Base-by-base conservation (phyloP, 2,797 vertebrate species). In the Mormyrops boulengeri region DNA sequence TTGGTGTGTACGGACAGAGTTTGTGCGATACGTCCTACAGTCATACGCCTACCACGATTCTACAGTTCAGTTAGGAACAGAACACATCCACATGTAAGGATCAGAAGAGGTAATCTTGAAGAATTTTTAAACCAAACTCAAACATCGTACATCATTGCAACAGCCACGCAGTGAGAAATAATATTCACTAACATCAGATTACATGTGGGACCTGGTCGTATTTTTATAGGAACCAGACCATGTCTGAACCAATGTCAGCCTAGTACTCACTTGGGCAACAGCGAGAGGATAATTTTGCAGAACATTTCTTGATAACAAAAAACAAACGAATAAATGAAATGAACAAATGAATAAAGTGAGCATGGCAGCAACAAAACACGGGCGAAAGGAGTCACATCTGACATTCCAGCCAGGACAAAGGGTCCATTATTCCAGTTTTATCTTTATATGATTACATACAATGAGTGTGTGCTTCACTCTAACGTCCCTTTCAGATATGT, bases 401-500 rank as follows among this genome's bases (percentile, higher is more conserved):
- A 87, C 52, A 41, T 57, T 87, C 52, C 52, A n/a, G 30, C 14
- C 8, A 38, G 52, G 17, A 87, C 52, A 87, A 87, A 87, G 17
- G 34, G 11, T 3, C 34, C 50, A 34, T 87, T 87, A 60, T 87
- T 44, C 85, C 7, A 8, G 22, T 30, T 30, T 41, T n/a, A 87
- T 41, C 52, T 57, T 87, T 87, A 87, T 52, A 87, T 38, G 53
- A 52, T 52, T 17, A 87, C 30, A 60, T 34, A 87, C 53, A 60
- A 57, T 87, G 85, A 57, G 53, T 60, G 30, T 47, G 38, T 44
- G 34, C 87, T 88, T 87, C 86, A 87, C 53, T 53, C 22, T 87
- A 87, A 62, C 14, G 6, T 87, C 86, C 53, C 55, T 38, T 38
- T 87, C 85, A 87, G 86, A 57, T 57, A 87, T 87, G 86, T 22